Percentiles rank a stretch among this genome's conserved stretches.
Evolutionary conservation across 2,888 invertebrate genomes (phyloP).

Genomic region (Allygus modestus): DNA sequence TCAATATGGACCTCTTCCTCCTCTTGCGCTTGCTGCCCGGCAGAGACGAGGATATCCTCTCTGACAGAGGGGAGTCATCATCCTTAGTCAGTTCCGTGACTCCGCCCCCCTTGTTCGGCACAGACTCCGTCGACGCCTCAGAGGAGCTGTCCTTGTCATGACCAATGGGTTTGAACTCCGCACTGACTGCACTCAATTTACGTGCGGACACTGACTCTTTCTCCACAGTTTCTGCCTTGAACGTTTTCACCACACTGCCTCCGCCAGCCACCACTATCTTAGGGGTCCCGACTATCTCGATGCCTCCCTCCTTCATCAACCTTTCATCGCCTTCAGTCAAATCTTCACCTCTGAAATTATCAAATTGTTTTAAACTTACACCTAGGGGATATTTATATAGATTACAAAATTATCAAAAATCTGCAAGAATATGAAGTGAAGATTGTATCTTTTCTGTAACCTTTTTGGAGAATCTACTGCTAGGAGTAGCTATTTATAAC

Average conservation of each 20-base stretch:
- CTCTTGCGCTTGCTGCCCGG: constrained; percentile 82
- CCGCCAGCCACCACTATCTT: constrained; percentile 61
- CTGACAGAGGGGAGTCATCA: constrained; percentile 68
- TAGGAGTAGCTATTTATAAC: too few relatives aligned
- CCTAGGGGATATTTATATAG: too few relatives aligned
- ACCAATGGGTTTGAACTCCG: constrained; percentile 81
- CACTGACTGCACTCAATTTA: constrained; percentile 80
- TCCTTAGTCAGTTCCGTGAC: constrained; percentile 66
- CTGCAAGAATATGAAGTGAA: too few relatives aligned
- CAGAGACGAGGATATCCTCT: constrained; percentile 73
- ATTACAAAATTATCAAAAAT: too few relatives aligned
- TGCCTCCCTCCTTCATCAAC: constrained; percentile 60
- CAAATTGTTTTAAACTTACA: not conserved
- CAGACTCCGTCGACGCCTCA: constrained; percentile 48
- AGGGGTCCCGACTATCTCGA: constrained; percentile 46
- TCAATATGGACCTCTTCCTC: constrained; percentile 87
- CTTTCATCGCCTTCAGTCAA: constrained; percentile 50
- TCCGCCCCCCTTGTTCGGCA: constrained; percentile 54
- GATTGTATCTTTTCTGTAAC: too few relatives aligned
- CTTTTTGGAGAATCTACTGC: too few relatives aligned
- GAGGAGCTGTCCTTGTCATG: constrained; percentile 70
- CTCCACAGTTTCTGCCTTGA: constrained; percentile 78
- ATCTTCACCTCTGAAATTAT: constrained; percentile 37
- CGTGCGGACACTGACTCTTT: constrained; percentile 73
- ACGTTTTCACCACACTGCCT: constrained; percentile 75